phyloP scores from a whole-genome alignment of 2,113 vertebrate genomes.

The Dicrurus megarhynchus region DNA sequence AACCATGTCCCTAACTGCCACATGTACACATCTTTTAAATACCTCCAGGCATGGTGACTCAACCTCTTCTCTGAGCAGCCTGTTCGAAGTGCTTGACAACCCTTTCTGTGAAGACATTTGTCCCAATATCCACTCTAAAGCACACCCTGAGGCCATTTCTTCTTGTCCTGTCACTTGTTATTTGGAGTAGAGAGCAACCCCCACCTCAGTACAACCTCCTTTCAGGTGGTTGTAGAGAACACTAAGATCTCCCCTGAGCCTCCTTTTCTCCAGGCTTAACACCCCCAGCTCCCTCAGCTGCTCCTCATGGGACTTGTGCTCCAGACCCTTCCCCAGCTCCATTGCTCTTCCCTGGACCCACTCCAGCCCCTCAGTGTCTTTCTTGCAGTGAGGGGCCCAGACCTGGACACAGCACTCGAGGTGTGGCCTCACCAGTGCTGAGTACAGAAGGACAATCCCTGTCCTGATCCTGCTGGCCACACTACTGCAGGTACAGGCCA shows the following conservation, averaged over 20 bases:
- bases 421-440: neutral
- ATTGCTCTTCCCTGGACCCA: accelerated
- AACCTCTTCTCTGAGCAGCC: neutral
- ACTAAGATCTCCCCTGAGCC: neutral
- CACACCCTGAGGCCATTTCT: neutral
- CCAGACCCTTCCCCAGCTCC: neutral
- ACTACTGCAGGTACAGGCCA: neutral
- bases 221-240: neutral
- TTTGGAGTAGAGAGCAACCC: neutral
- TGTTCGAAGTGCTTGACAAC: neutral
- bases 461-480: neutral
- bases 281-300: neutral
- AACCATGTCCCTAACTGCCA: neutral
- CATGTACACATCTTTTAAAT: neutral
- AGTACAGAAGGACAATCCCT: neutral
- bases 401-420: neutral
- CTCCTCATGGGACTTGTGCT: neutral
- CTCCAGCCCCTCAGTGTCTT: neutral
- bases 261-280: neutral
- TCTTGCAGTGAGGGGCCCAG: neutral
- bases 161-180: neutral
- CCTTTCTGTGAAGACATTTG: neutral
- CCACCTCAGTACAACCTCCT: neutral
- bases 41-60: neutral
- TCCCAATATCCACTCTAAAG: neutral